phyloP scores from a whole-genome alignment of 1,140 invertebrate genomes.

The Saccostrea cuccullata region DNA sequence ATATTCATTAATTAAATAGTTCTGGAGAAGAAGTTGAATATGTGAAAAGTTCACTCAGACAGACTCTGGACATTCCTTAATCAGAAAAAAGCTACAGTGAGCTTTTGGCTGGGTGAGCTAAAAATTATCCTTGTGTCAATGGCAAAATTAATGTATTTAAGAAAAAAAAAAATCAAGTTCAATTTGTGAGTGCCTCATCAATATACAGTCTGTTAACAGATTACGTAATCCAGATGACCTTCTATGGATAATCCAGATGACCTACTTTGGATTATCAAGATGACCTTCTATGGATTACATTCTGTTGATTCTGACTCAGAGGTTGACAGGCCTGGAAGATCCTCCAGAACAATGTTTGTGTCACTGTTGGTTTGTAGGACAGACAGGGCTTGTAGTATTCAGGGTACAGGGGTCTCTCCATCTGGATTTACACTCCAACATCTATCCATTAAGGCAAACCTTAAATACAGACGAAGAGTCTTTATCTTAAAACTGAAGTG shows the following conservation, averaged over 20 bases:
- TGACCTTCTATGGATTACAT: not conserved
- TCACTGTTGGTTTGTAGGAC: slow-evolving; percentile 58
- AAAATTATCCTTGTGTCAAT: not conserved
- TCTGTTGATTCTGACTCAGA: not conserved
- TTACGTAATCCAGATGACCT: not conserved
- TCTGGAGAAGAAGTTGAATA: too few relatives aligned
- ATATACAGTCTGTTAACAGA: not conserved
- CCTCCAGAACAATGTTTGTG: slow-evolving; percentile 54
- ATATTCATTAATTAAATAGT: too few relatives aligned
- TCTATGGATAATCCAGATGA: not conserved
- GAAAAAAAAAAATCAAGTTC: not conserved
- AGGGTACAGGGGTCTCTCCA: slow-evolving; percentile 75
- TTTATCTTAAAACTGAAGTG: not conserved
- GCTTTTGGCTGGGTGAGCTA: not conserved
- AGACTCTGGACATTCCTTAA: too few relatives aligned
- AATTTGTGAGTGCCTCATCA: not conserved
- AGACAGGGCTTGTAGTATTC: slow-evolving; percentile 69
- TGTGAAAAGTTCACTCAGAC: too few relatives aligned
- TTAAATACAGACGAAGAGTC: slow-evolving; percentile 36
- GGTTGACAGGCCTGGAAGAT: slow-evolving; percentile 46
- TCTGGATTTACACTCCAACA: slow-evolving; percentile 67
- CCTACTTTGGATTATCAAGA: too few relatives aligned
- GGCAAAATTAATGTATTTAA: not conserved
- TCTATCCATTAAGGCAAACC: slow-evolving; percentile 62
- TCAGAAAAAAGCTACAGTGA: too few relatives aligned